Percentiles rank a stretch among this genome's conserved stretches.
phyloP scores from a whole-genome alignment of 2,113 vertebrate species.

The Menura novaehollandiae region DNA sequence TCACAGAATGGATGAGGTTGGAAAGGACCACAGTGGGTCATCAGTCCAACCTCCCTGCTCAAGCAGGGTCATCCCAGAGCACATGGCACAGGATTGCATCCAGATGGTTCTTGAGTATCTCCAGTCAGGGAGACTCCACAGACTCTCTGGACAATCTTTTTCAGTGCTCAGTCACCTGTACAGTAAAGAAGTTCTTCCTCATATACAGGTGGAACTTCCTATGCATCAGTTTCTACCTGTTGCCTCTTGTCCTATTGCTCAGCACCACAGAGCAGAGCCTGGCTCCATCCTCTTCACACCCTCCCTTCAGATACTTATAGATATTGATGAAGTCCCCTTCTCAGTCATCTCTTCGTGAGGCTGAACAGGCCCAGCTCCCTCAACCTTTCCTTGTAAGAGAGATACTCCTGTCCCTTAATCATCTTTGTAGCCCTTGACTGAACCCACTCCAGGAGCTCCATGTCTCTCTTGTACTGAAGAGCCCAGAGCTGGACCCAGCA shows the following conservation, averaged over 20 bases:
- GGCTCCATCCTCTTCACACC: not conserved
- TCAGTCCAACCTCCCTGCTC: not conserved
- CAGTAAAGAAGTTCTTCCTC: not conserved
- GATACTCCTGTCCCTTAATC: not conserved
- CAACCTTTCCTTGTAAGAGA: not conserved
- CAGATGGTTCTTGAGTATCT: not conserved
- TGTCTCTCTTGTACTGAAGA: not conserved
- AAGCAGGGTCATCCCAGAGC: not conserved
- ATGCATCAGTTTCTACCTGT: not conserved
- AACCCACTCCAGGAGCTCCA: not conserved
- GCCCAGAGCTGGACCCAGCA: not conserved
- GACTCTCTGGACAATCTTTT: not conserved
- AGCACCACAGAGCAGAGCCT: not conserved
- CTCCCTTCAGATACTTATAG: not conserved
- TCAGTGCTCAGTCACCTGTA: not conserved
- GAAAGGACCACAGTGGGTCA: not conserved
- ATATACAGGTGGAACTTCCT: not conserved
- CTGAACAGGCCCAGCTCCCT: not conserved
- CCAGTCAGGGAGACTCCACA: not conserved
- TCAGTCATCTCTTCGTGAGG: not conserved
- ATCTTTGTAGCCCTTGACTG: not conserved
- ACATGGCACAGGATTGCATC: accelerated
- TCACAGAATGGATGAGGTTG: not conserved
- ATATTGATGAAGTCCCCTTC: not conserved
- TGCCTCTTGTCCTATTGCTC: not conserved